phyloP scores from a whole-genome alignment of 2,888 invertebrate species.

The Clunio marinus region DNA sequence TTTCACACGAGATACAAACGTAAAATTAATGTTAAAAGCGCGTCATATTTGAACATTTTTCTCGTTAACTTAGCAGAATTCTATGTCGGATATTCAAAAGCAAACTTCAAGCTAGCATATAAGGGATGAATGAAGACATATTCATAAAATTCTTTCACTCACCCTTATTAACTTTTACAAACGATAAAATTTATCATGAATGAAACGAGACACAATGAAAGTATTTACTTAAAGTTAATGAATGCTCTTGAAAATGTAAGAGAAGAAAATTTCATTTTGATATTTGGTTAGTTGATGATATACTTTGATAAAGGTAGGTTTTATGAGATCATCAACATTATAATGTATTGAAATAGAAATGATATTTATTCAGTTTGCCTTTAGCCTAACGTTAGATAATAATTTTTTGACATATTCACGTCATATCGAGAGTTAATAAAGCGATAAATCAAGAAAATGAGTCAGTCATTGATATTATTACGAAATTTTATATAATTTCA shows the following conservation, averaged over 20 bases:
- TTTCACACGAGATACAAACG: too few species aligned
- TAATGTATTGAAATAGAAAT: not conserved
- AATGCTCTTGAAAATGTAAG: not conserved
- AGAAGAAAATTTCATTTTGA: conserved; percentile 1
- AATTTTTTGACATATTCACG: too few species aligned
- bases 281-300: not conserved
- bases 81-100: too few species aligned
- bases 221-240: conserved; percentile 23
- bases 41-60: too few species aligned
- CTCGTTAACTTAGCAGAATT: too few species aligned
- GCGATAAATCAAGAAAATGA: too few species aligned
- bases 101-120: too few species aligned
- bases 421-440: conserved; percentile 1
- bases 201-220: not conserved
- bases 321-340: conserved; percentile 2
- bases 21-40: too few species aligned
- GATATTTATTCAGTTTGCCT: conserved; percentile 4
- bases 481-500: too few species aligned
- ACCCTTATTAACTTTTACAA: not conserved
- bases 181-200: conserved; percentile 17
- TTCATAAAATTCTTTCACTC: too few species aligned
- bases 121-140: too few species aligned
- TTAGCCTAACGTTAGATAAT: not conserved
- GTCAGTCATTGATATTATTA: too few species aligned
- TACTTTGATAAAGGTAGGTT: conserved; percentile 2